Evolutionary conservation across 2,888 invertebrate species (phyloP).

Genomic region (Drosophila kokeensis): DNA sequence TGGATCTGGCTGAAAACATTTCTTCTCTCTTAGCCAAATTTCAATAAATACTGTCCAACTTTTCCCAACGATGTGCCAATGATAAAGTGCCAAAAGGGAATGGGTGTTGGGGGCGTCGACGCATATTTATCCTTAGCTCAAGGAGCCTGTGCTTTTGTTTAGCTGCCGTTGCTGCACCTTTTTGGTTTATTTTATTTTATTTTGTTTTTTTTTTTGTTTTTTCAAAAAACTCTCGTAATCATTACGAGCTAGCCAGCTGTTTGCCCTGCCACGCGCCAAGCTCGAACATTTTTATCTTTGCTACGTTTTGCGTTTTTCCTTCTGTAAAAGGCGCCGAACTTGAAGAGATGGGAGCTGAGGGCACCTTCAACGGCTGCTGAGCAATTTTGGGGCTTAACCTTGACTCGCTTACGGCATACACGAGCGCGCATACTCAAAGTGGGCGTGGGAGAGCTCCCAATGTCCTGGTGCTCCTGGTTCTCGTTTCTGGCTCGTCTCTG

Average conservation of each 20-base stretch:
- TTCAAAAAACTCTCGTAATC: slow-evolving; percentile 67
- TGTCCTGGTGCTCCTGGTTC: background rate
- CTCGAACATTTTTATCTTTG: slow-evolving; percentile 49
- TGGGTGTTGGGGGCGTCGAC: slow-evolving; percentile 26
- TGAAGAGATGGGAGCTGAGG: slow-evolving; percentile 15
- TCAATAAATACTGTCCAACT: slow-evolving; percentile 70
- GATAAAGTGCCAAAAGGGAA: slow-evolving; percentile 65
- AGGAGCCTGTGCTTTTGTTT: slow-evolving; percentile 42
- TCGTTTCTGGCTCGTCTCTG: slow-evolving; percentile 12
- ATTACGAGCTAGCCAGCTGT: slow-evolving; percentile 78
- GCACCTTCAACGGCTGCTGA: slow-evolving; percentile 54
- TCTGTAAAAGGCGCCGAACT: slow-evolving; percentile 32
- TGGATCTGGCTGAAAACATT: slow-evolving; percentile 17
- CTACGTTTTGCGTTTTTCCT: slow-evolving; percentile 28
- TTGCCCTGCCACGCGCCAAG: slow-evolving; percentile 45
- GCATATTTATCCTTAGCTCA: slow-evolving; percentile 28
- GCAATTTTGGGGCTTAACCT: slow-evolving; percentile 76
- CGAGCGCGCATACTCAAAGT: slow-evolving; percentile 69
- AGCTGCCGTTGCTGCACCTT: slow-evolving; percentile 41
- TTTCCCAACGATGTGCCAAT: slow-evolving; percentile 77
- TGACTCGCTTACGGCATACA: slow-evolving; percentile 69
- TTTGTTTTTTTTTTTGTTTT: slow-evolving; percentile 24
- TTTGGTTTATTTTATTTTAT: slow-evolving; percentile 16
- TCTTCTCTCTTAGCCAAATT: slow-evolving; percentile 42
- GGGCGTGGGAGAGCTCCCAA: slow-evolving; percentile 41